Percentiles rank a stretch among this genome's conserved stretches.
These are phyloP conservation scores for Dasyornis broadbenti DNA, from an alignment of 2,113 vertebrate genomes.

Conservation along the genomic window DNA sequence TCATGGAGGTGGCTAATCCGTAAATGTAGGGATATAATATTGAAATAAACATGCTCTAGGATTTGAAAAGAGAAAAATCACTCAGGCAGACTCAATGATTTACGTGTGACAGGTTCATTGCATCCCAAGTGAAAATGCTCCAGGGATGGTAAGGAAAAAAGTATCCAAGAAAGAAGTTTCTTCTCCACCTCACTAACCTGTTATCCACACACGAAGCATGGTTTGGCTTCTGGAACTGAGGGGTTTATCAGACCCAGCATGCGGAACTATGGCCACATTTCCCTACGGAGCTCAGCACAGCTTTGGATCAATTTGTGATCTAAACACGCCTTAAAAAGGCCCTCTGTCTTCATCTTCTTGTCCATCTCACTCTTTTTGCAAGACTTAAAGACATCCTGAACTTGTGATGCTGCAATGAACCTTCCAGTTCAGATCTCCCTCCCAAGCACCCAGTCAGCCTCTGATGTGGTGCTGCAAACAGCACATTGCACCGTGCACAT, in stretches of 20 bases:
- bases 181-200: neutral
- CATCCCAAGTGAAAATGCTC: neutral
- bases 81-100: neutral
- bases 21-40: neutral
- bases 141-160: neutral
- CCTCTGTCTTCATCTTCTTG: neutral
- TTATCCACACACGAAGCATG: neutral
- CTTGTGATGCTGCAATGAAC: neutral
- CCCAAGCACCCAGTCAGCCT: neutral
- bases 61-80: neutral
- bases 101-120: neutral
- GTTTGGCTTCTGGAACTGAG: neutral
- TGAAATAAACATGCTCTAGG: neutral
- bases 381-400: neutral
- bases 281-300: neutral
- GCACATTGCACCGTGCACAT: accelerated
- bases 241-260: neutral
- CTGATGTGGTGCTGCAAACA: neutral
- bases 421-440: neutral
- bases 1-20: neutral
- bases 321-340: neutral
- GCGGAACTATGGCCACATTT: neutral
- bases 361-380: neutral
- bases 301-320: neutral
- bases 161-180: neutral